A percentile compares a stretch with the other conserved stretches of the same genome.
Conservation (phyloP, 2,113 vertebrate species). For the Stigmatopora nigra region DNA sequence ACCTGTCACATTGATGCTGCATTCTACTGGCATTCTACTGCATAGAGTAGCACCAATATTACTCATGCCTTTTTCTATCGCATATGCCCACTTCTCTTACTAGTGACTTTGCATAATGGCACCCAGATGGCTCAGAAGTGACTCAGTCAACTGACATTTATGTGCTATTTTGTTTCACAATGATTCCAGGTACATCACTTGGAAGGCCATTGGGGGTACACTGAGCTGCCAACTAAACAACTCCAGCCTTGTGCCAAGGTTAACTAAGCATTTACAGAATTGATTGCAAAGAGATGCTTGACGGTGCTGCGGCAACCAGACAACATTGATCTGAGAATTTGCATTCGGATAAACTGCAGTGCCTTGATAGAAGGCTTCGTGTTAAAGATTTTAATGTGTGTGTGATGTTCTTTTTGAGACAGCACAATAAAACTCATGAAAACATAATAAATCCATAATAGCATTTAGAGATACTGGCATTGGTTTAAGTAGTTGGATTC, state of each 20-base stretch:
- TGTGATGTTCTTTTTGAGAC: background rate
- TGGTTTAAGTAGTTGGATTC: background rate
- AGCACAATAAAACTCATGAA: background rate
- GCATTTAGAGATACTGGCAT: background rate
- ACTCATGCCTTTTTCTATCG: slow-evolving; percentile 37
- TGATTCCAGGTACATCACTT: slow-evolving; percentile 25
- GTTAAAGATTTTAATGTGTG: background rate
- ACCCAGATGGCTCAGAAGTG: slow-evolving; percentile 68
- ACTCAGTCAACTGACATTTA: slow-evolving; percentile 71
- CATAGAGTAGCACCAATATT: slow-evolving; percentile 29
- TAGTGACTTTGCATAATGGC: slow-evolving; percentile 58
- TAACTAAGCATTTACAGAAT: slow-evolving; percentile 34
- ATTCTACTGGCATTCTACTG: background rate
- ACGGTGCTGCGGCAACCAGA: slow-evolving; percentile 19
- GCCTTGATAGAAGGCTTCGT: background rate
- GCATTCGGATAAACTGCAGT: background rate
- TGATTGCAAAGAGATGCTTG: slow-evolving; percentile 3
- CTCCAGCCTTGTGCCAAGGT: slow-evolving; percentile 33
- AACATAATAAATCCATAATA: background rate
- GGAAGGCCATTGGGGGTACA: slow-evolving; percentile 13
- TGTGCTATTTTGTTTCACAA: slow-evolving; percentile 59
- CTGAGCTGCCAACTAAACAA: slow-evolving; percentile 24
- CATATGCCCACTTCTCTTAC: slow-evolving; percentile 38
- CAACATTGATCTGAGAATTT: slow-evolving; percentile 6
- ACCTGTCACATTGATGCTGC: slow-evolving; percentile 14